A percentile compares a stretch with the other conserved stretches of the same genome.
Evolutionary conservation across 2,113 vertebrate species (phyloP).

Genomic region (Hyperopisus bebe): DNA sequence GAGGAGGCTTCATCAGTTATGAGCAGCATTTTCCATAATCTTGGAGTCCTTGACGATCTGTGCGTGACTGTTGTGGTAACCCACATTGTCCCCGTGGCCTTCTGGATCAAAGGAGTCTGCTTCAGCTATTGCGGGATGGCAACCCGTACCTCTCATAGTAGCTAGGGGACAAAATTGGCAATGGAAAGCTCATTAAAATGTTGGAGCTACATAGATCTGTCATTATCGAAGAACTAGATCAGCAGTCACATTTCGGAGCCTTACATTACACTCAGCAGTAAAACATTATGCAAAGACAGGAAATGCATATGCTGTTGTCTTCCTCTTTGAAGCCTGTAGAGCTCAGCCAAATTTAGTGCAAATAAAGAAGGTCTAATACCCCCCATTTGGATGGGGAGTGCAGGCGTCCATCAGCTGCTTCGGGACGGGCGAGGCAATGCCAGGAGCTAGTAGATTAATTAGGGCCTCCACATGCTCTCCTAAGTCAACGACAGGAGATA

Average conservation of each 20-base stretch:
- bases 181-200: neutral
- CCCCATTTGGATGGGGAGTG: conserved; percentile 6
- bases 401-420: conserved; percentile 45
- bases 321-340: neutral
- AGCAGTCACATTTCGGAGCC: neutral
- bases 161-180: neutral
- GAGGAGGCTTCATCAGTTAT: neutral
- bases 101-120: neutral
- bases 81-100: neutral
- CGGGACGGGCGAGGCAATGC: conserved; percentile 41
- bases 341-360: conserved; percentile 4
- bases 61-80: neutral
- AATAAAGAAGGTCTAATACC: neutral
- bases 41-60: neutral
- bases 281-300: neutral
- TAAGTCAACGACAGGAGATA: conserved; percentile 49
- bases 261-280: neutral
- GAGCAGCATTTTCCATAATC: neutral
- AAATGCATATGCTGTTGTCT: neutral
- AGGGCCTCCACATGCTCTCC: conserved; percentile 60
- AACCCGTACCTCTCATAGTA: neutral
- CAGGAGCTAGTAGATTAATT: conserved; percentile 57
- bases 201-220: neutral
- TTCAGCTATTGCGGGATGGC: neutral
- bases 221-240: neutral